These are phyloP conservation scores for Sceliomorpha sp. DNA, from an alignment of 2,888 invertebrate species.

Conservation along the genomic window DNA sequence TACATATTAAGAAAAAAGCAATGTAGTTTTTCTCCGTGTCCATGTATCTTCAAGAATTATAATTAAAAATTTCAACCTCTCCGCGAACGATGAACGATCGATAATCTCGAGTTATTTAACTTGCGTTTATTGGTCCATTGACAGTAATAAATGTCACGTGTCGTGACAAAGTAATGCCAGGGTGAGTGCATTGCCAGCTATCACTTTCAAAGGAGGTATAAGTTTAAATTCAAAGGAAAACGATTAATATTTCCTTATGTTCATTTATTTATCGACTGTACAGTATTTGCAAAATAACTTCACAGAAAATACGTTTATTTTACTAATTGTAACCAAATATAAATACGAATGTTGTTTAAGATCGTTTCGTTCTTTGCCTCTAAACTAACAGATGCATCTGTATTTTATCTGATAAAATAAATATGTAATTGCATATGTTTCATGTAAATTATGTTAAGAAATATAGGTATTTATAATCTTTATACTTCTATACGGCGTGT, in stretches of 20 bases:
- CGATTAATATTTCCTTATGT: slow-evolving; percentile 21
- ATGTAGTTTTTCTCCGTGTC: slow-evolving; percentile 55
- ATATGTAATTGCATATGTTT: slow-evolving; percentile 45
- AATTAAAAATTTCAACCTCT: slow-evolving; percentile 31
- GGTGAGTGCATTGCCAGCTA: too few relatives aligned
- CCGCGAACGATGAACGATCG: slow-evolving; percentile 18
- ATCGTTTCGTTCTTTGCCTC: slow-evolving; percentile 28
- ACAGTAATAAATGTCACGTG: slow-evolving; percentile 16
- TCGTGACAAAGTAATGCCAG: too few relatives aligned
- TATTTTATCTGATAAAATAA: slow-evolving; percentile 34
- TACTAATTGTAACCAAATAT: slow-evolving; percentile 27
- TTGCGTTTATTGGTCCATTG: slow-evolving; percentile 6
- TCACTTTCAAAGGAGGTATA: slow-evolving; percentile 6
- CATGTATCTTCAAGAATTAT: slow-evolving; percentile 48
- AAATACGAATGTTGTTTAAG: slow-evolving; percentile 26
- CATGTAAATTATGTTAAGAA: slow-evolving; percentile 56
- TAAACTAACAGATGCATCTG: slow-evolving; percentile 35
- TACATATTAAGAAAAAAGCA: slow-evolving; percentile 31
- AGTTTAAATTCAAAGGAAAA: slow-evolving; percentile 17
- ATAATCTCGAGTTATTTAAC: slow-evolving; percentile 14
- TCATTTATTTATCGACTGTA: slow-evolving; percentile 43
- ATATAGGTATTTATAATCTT: too few relatives aligned
- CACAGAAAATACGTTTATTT: slow-evolving; percentile 37
- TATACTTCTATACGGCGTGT: too few relatives aligned
- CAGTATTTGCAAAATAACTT: slow-evolving; percentile 45